These are phyloP conservation scores for Ia io DNA, from an alignment of 2,113 vertebrate genomes.

Conservation along the genomic window DNA sequence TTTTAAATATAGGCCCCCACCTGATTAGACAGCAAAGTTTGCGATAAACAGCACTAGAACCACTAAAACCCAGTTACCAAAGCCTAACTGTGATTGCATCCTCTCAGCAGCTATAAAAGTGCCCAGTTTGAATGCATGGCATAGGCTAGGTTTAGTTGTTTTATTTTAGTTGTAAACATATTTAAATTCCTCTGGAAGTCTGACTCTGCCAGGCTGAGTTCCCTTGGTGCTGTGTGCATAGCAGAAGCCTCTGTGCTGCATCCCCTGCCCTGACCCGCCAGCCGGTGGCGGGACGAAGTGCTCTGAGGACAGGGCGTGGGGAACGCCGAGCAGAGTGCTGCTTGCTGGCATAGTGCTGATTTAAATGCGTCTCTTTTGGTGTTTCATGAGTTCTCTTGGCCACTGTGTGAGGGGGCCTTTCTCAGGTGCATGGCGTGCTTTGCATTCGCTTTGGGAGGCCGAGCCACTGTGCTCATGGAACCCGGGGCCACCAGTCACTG, in stretches of 20 bases:
- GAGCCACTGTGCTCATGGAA: background rate
- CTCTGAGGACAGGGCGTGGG: background rate
- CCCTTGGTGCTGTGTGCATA: background rate
- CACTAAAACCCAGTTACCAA: conserved; percentile 56
- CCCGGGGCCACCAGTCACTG: background rate
- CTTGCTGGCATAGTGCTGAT: background rate
- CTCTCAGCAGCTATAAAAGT: conserved; percentile 29
- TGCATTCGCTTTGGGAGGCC: background rate
- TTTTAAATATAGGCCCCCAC: conserved; percentile 68
- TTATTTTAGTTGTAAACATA: conserved; percentile 8
- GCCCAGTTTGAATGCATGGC: background rate
- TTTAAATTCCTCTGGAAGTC: background rate
- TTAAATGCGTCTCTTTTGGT: background rate
- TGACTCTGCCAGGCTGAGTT: background rate
- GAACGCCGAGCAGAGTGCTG: background rate
- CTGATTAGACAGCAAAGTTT: conserved; percentile 68
- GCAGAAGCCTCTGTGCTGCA: background rate
- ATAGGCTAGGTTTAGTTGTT: background rate
- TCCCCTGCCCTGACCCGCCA: background rate
- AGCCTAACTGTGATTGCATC: background rate
- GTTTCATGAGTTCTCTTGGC: background rate
- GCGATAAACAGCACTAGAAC: conserved; percentile 69
- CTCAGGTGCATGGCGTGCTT: background rate
- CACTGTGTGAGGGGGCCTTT: background rate
- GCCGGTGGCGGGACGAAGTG: background rate